Conservation (phyloP, 2,797 vertebrate species). For the Gymnocypris eckloni region DNA sequence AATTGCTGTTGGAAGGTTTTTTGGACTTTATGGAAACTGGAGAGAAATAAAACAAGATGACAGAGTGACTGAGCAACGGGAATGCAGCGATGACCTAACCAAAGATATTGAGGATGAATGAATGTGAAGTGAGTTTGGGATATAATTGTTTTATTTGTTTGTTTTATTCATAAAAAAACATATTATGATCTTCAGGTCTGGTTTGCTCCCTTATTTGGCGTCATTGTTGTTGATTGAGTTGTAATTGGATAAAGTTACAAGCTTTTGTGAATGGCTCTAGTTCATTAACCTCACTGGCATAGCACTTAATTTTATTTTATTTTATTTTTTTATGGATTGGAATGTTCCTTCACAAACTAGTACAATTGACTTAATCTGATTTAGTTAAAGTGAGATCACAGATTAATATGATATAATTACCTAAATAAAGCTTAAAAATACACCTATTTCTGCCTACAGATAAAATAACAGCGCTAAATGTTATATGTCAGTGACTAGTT, state of each 20-base stretch:
- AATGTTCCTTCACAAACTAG: background rate
- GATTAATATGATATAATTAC: background rate
- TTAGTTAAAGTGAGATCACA: background rate
- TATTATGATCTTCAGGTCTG: background rate
- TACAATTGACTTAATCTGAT: background rate
- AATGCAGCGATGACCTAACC: constrained; percentile 65
- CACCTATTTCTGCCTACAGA: background rate
- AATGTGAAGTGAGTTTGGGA: constrained; percentile 71
- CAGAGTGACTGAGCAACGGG: background rate
- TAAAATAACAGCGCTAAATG: too few species aligned
- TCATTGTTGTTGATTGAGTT: background rate
- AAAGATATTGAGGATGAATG: constrained; percentile 69
- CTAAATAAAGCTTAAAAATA: background rate
- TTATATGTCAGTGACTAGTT: background rate
- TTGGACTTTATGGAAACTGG: constrained; percentile 35
- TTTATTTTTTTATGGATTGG: background rate
- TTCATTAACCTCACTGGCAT: background rate
- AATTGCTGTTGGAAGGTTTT: constrained; percentile 22
- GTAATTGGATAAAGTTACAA: constrained; percentile 4
- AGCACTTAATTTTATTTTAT: background rate
- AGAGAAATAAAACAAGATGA: constrained; percentile 19
- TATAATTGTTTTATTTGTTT: too few species aligned
- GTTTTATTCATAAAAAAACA: background rate
- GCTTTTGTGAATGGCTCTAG: constrained; percentile 16
- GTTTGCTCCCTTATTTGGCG: background rate